Percentiles rank a stretch among this genome's conserved stretches.
Evolutionary conservation across 2,797 vertebrate genomes (phyloP).

Genomic region (Paedocypris micromegethes): DNA sequence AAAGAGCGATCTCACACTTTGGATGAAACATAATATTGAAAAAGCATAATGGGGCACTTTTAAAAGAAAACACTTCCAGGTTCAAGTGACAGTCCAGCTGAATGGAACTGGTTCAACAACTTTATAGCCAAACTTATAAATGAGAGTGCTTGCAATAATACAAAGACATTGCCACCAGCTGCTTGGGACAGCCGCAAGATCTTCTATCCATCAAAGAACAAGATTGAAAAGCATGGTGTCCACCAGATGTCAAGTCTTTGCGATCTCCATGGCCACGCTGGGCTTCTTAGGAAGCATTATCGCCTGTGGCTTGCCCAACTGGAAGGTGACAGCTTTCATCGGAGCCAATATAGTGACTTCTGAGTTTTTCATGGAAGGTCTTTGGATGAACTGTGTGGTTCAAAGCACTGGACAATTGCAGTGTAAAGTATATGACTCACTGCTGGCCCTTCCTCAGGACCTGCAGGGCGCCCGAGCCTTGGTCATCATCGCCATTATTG

Average conservation of each 20-base stretch:
- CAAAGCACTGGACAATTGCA: conserved; percentile 90
- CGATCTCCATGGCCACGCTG: conserved; percentile 70
- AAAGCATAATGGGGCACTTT: background rate
- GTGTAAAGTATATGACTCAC: conserved; percentile 83
- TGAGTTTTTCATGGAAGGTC: conserved; percentile 83
- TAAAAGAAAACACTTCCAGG: background rate
- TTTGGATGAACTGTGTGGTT: conserved; percentile 90
- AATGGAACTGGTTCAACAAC: background rate
- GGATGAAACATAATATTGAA: too few species aligned
- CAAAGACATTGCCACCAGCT: background rate
- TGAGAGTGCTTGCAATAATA: background rate
- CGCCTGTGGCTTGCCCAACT: conserved; percentile 79
- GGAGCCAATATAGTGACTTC: conserved; percentile 83
- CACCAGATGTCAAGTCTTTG: conserved; percentile 75
- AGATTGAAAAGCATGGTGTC: conserved; percentile 69
- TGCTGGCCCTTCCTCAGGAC: conserved; percentile 77
- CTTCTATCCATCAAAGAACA: background rate
- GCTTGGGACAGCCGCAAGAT: background rate
- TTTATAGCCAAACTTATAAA: conserved; percentile 14
- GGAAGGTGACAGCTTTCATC: conserved; percentile 82
- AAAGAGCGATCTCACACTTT: too few species aligned
- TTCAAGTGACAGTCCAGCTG: background rate
- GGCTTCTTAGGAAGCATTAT: conserved; percentile 79
- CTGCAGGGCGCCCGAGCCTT: conserved; percentile 82
- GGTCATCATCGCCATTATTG: conserved; percentile 69